A percentile compares a stretch with the other conserved stretches of the same genome.
Evolutionary conservation across 1,140 invertebrate species (phyloP).

Genomic region (Limonius californicus): DNA sequence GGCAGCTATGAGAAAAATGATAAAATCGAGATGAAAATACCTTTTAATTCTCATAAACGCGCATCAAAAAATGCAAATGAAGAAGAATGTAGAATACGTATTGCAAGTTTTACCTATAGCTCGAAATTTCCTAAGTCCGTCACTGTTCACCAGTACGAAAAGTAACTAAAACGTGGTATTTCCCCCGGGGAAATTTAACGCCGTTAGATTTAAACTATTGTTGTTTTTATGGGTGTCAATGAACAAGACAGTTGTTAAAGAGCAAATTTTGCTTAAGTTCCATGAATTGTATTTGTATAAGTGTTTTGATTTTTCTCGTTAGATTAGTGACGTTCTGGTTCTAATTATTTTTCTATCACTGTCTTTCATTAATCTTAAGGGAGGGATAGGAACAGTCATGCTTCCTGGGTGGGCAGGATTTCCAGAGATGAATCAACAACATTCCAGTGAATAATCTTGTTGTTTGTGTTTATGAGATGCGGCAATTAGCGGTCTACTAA

Average conservation of each 20-base stretch:
- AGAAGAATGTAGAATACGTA: too few relatives aligned
- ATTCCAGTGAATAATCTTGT: slow-evolving; percentile 10
- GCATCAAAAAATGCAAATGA: too few relatives aligned
- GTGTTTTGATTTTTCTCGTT: too few relatives aligned
- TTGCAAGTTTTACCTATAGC: too few relatives aligned
- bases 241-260: slow-evolving; percentile 22
- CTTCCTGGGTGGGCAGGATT: not conserved
- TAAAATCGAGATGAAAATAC: too few relatives aligned
- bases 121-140: too few relatives aligned
- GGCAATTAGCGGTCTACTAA: not conserved
- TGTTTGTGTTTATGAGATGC: not conserved
- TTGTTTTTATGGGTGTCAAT: slow-evolving; percentile 31
- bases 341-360: not conserved
- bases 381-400: not conserved
- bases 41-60: too few relatives aligned
- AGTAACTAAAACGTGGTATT: too few relatives aligned
- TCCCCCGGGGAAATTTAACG: too few relatives aligned
- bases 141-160: too few relatives aligned
- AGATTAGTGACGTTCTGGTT: not conserved
- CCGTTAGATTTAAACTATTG: too few relatives aligned
- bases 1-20: too few relatives aligned
- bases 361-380: not conserved
- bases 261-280: slow-evolving; percentile 16
- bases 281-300: slow-evolving; percentile 6
- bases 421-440: slow-evolving; percentile 5